phyloP scores from a whole-genome alignment of 37 sponge, comb jelly and placozoan genomes.

The Chondrosia reniformis region DNA sequence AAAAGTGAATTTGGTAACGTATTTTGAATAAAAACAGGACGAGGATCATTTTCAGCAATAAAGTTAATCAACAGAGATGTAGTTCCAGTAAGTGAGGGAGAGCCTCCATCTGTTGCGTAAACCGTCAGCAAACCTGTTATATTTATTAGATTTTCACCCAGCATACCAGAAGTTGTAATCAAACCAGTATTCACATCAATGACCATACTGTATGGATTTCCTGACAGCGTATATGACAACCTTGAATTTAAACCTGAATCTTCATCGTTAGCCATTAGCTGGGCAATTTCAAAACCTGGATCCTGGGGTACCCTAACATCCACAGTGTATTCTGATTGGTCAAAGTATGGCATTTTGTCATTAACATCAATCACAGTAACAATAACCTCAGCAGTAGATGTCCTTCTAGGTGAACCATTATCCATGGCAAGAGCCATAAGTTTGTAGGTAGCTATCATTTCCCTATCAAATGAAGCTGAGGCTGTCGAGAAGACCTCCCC shows the following conservation, averaged over 20 bases:
- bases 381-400: not conserved
- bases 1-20: no score
- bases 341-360: constrained; percentile 10
- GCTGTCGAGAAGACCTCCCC: not conserved
- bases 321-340: not conserved
- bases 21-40: not conserved
- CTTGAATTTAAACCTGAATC: not conserved
- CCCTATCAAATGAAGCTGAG: not conserved
- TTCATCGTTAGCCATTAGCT: not conserved
- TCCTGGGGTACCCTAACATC: constrained; percentile 2
- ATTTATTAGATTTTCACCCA: not conserved
- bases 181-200: not conserved
- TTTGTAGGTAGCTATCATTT: not conserved
- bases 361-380: not conserved
- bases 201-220: not conserved
- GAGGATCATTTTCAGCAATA: not conserved
- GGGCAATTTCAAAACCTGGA: not conserved
- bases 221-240: not conserved
- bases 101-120: not conserved
- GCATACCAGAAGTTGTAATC: not conserved
- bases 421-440: not conserved
- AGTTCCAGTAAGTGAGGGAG: constrained; percentile 2
- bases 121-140: not conserved
- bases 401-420: not conserved
- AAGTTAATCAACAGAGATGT: constrained; percentile 1